A percentile compares a stretch with the other conserved stretches of the same genome.
Conservation (phyloP, 2,113 vertebrate species). For the Addax nasomaculatus region DNA sequence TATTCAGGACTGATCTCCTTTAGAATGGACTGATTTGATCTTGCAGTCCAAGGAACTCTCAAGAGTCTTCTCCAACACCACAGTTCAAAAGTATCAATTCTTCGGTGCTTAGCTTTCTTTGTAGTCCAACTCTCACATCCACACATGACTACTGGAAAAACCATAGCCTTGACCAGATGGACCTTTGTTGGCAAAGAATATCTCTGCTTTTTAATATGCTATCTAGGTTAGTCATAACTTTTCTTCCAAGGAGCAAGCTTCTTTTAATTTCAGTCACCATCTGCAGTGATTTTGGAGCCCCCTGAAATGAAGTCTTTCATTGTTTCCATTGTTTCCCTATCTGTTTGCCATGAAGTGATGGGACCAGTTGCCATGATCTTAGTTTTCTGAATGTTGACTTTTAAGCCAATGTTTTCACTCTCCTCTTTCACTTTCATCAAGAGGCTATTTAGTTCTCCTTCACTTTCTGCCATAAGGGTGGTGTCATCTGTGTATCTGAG, state of each 20-base stretch:
- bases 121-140: neutral
- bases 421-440: neutral
- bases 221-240: neutral
- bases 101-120: accelerated
- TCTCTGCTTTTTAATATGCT: neutral
- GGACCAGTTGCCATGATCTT: neutral
- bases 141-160: neutral
- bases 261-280: neutral
- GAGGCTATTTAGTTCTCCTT: neutral
- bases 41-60: neutral
- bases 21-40: neutral
- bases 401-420: neutral
- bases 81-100: neutral
- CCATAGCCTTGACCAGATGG: neutral
- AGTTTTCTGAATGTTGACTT: neutral
- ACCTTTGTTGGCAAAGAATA: neutral
- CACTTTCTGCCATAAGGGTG: neutral
- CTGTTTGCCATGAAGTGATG: neutral
- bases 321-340: neutral
- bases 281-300: neutral
- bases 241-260: neutral
- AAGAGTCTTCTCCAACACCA: neutral
- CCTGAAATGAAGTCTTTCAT: neutral
- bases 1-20: neutral
- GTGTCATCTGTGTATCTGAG: neutral